phyloP scores from a whole-genome alignment of 2,113 vertebrate genomes.

The Toxostoma redivivum region DNA sequence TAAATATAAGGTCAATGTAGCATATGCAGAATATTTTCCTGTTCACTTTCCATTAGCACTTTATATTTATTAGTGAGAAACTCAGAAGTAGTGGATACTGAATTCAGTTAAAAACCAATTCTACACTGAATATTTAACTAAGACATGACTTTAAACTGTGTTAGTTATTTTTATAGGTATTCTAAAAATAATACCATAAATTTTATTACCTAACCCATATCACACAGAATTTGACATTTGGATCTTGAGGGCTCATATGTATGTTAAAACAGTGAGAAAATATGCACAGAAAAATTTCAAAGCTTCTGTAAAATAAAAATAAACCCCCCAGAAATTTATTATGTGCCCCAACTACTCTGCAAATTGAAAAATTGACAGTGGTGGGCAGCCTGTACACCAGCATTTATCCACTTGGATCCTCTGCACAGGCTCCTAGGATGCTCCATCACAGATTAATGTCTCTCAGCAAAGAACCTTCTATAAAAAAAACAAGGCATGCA shows the following conservation, averaged over 20 bases:
- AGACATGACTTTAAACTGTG: neutral
- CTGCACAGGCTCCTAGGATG: neutral
- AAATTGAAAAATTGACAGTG: neutral
- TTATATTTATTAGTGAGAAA: neutral
- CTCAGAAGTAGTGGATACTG: neutral
- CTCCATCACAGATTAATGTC: neutral
- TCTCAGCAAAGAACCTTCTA: slow-evolving; percentile 5
- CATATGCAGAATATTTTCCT: neutral
- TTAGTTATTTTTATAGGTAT: slow-evolving; percentile 18
- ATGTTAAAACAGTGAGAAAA: slow-evolving; percentile 22
- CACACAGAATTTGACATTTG: neutral
- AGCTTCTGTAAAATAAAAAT: neutral
- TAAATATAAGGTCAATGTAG: neutral
- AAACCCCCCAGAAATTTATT: neutral
- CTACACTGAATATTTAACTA: neutral
- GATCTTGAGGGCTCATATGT: neutral
- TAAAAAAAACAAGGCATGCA: slow-evolving; percentile 10
- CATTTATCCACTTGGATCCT: neutral
- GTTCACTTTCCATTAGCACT: neutral
- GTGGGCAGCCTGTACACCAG: neutral
- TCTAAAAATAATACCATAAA: slow-evolving; percentile 24
- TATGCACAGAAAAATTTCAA: neutral
- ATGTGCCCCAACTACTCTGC: neutral
- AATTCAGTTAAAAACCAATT: neutral
- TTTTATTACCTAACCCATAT: neutral